Evolutionary conservation across 2,888 invertebrate species (phyloP), one percentile per base, ranked within the genome.

Genomic region (Nipponacmea schrenckii): DNA sequence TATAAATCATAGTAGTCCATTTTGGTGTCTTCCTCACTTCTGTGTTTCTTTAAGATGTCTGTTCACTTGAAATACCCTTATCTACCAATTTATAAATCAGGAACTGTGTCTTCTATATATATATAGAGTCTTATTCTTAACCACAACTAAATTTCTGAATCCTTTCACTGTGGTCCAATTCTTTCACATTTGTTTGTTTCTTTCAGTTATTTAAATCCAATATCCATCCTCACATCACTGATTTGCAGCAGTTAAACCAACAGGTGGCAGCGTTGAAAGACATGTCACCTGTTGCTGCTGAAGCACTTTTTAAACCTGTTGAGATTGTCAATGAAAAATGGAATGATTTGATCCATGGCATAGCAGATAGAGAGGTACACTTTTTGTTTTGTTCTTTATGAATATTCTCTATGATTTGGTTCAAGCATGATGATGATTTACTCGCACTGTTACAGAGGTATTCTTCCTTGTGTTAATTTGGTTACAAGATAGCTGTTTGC

Each of bases 191-290:
- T 39, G 10, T 8, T 39, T 39, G 39, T 39, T 39, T 39, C 39
- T 72, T 74, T 62, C 78, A 88, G 88, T 80, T 80, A 64, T 83
- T 86, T 74, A 87, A 87, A 78, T 79, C 85, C 0, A 85, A 86
- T 75, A 77, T 86, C 39, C 84, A 87, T 69, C 86, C 87, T 14
- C 84, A 83, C 64, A 84, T 87, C 46, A 82, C 82, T 39, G 87
- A 88, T 70, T 82, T 89, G 66, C 86, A 89, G 74, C 83, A 83
- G 70, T 73, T 89, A 72, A 88, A 86, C 78, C 88, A 88, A 74
- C 85, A 87, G 76, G 79, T 86, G 73, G 80, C 83, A 63, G 85
- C 87, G 63, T 81, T 89, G 67, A 84, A 83, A 63, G 86, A 85
- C 70, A 83, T 84, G 74, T 88, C 88, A 7, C 88, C 88, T 0